Conservation (phyloP, 2,113 vertebrate species). For the Paradisaea rubra region DNA sequence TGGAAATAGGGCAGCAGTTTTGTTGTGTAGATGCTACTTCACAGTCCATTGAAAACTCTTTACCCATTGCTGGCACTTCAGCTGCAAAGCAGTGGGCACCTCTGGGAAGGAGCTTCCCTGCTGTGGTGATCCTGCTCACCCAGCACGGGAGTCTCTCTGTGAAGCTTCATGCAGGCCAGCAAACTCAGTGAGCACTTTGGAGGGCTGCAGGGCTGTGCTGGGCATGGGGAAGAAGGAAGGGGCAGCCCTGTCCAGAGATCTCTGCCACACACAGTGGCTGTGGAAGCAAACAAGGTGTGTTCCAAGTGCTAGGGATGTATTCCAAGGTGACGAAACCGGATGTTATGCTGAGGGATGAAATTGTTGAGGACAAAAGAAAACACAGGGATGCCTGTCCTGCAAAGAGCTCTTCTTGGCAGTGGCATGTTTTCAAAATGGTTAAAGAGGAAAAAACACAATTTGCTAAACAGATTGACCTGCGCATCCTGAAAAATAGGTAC, state of each 20-base stretch:
- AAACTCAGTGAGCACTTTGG: accelerated
- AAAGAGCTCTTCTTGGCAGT: not conserved
- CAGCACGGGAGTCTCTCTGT: not conserved
- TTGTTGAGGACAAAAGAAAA: not conserved
- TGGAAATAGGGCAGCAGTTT: not conserved
- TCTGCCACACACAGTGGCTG: not conserved
- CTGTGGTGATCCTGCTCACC: not conserved
- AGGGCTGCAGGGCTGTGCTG: not conserved
- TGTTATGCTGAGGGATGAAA: not conserved
- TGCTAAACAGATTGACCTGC: not conserved
- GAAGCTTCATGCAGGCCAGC: accelerated
- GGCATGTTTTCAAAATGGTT: not conserved
- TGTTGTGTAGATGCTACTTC: not conserved
- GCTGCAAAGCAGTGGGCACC: not conserved
- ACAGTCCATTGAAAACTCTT: not conserved
- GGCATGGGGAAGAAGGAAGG: not conserved
- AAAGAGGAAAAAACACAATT: not conserved
- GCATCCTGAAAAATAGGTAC: not conserved
- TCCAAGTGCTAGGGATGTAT: accelerated
- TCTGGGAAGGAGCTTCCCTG: not conserved
- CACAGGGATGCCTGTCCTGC: not conserved
- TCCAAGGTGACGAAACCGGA: accelerated
- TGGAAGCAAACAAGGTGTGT: not conserved
- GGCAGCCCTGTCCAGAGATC: accelerated
- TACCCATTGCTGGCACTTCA: not conserved